A percentile compares a stretch with the other conserved stretches of the same genome.
Evolutionary conservation across 2,888 invertebrate genomes (phyloP).

Genomic region (Tineola bisselliella): DNA sequence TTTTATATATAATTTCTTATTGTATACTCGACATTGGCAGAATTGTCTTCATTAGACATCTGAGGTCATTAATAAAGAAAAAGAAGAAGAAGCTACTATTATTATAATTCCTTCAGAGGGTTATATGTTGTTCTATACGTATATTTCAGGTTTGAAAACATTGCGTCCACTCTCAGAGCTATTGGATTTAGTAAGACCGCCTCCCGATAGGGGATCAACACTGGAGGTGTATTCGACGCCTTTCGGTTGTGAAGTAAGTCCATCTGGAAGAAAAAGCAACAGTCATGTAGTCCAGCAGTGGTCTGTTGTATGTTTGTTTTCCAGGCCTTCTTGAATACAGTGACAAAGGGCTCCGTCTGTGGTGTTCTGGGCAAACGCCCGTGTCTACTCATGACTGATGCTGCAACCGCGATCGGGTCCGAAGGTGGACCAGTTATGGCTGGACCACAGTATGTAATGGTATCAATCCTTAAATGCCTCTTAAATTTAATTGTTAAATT

Average conservation of each 20-base stretch:
- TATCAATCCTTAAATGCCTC: too few relatives aligned
- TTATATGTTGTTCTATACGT: too few relatives aligned
- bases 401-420: slow-evolving; percentile 67
- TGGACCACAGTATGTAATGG: neutral
- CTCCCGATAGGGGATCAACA: slow-evolving; percentile 42
- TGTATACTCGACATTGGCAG: too few relatives aligned
- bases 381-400: slow-evolving; percentile 67
- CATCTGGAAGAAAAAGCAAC: too few relatives aligned
- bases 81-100: too few relatives aligned
- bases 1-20: too few relatives aligned
- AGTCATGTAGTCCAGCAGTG: too few relatives aligned
- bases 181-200: slow-evolving; percentile 41
- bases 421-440: slow-evolving; percentile 66
- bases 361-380: slow-evolving; percentile 62
- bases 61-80: too few relatives aligned
- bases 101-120: too few relatives aligned
- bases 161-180: slow-evolving; percentile 50
- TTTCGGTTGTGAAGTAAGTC: slow-evolving; percentile 51
- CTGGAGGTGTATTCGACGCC: slow-evolving; percentile 56
- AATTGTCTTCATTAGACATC: too few relatives aligned
- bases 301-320: neutral
- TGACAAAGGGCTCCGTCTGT: slow-evolving; percentile 67
- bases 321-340: slow-evolving; percentile 65
- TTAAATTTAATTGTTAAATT: too few relatives aligned
- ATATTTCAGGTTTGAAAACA: slow-evolving; percentile 32